Base-by-base conservation (phyloP, 2,888 invertebrate species). In the Drosophila parthenogenetica region DNA sequence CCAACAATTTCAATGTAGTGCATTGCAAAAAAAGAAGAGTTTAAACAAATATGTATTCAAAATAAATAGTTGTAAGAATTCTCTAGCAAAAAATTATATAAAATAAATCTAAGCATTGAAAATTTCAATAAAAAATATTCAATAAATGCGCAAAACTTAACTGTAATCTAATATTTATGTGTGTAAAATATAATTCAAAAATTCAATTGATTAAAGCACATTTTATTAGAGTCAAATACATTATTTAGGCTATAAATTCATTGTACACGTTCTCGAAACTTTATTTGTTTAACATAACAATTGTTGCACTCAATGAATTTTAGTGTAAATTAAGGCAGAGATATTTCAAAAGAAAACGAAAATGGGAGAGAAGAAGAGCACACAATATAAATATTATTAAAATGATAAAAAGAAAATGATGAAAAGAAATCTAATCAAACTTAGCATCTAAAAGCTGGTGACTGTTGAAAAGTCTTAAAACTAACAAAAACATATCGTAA, bases 401-500 rank as follows among this genome's bases (percentile, higher is more conserved):
- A 40, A 58, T 40, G 51, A 45, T 16, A 53, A 25, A 48, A 50
- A 17, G 14, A 62, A 53, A 60, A 65, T 37, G 74, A 69, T 13
- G 13, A 35, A 35, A 35, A 64, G 61, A 40, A 65, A 69, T 63
- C 51, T 72, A 78, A 77, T 72, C 66, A 77, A 86, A 80, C 42
- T 63, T 77, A 82, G 89, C 25, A 79, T 71, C 67, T 75, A 70
- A 68, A 84, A 81, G 67, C 79, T 83, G 89, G 87, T 73, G 90
- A 86, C 86, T 88, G 84, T 89, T 75, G 70, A 81, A 84, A 91
- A 89, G 90, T 90, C 90, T 91, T 89, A 89, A 89, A 91, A 86
- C 83, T 84, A 88, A 91, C 90, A 89, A 86, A 91, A 91, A 90
- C 90, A 90, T 90, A 90, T 90, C 90, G 90, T 90, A 90, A 89